Conservation (phyloP, 2,113 vertebrate genomes). For the Paracanthobrama guichenoti region DNA sequence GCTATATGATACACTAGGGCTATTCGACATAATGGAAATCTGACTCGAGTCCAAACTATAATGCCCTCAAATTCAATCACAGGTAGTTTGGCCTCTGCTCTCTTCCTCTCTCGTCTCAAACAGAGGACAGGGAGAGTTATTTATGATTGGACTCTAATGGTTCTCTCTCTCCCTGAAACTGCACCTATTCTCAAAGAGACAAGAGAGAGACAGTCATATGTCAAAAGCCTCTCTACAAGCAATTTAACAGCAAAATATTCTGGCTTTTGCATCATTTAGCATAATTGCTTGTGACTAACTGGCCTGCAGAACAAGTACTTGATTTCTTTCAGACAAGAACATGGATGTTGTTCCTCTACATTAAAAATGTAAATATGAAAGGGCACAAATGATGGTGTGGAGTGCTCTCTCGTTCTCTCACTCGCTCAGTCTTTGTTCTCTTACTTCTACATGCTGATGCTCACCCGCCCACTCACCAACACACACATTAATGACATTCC, state of each 20-base stretch:
- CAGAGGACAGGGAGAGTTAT: conserved; percentile 54
- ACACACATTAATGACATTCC: conserved; percentile 67
- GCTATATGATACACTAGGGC: conserved; percentile 26
- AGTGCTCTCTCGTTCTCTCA: conserved; percentile 39
- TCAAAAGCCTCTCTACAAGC: conserved; percentile 54
- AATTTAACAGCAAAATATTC: conserved; percentile 50
- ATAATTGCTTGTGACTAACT: conserved; percentile 57
- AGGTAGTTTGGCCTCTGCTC: conserved; percentile 40
- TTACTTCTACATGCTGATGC: conserved; percentile 32
- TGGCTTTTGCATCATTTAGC: conserved; percentile 55
- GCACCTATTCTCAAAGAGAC: conserved; percentile 45
- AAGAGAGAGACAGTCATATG: conserved; percentile 47
- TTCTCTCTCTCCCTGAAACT: conserved; percentile 34
- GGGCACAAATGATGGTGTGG: conserved; percentile 55
- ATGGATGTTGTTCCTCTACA: conserved; percentile 60
- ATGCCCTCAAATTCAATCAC: conserved; percentile 47
- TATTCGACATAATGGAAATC: conserved; percentile 44
- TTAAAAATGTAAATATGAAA: conserved; percentile 58
- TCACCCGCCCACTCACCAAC: conserved; percentile 7
- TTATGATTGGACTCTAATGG: conserved; percentile 60
- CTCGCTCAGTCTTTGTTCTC: conserved; percentile 58
- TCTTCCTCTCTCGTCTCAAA: conserved; percentile 43
- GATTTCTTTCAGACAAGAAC: conserved; percentile 54
- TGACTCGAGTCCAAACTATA: conserved; percentile 37
- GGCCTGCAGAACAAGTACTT: conserved; percentile 51